These are phyloP conservation scores for Neogale vison DNA, from an alignment of 2,113 vertebrate genomes.

Conservation along the genomic window DNA sequence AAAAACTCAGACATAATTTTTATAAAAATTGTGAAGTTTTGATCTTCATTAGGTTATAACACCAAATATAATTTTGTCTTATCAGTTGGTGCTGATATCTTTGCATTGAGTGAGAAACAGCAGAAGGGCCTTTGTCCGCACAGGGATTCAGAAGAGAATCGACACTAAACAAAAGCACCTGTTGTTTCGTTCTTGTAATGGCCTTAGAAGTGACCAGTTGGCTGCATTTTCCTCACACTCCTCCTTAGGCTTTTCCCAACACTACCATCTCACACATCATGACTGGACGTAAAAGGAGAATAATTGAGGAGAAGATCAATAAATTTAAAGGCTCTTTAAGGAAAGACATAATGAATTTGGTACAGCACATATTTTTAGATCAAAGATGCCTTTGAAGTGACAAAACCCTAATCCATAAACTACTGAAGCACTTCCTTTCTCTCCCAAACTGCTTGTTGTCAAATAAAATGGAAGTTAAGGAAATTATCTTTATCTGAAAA, in stretches of 20 bases:
- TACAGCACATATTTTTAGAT: constrained; percentile 91
- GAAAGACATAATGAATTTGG: constrained; percentile 88
- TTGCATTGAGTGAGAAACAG: neutral
- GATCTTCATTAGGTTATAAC: neutral
- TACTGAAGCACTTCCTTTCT: constrained; percentile 86
- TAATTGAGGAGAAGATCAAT: constrained; percentile 83
- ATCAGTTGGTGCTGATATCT: neutral
- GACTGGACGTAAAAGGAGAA: constrained; percentile 74
- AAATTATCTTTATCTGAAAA: constrained; percentile 90
- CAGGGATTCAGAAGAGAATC: constrained; percentile 12
- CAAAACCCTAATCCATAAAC: constrained; percentile 86
- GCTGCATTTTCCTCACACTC: neutral
- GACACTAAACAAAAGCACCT: constrained; percentile 84
- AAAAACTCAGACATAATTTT: neutral
- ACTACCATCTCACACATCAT: constrained; percentile 60
- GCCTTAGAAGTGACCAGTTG: constrained; percentile 80
- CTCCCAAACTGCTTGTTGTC: constrained; percentile 83
- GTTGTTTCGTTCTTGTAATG: constrained; percentile 81
- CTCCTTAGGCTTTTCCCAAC: constrained; percentile 55
- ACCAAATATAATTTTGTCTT: neutral
- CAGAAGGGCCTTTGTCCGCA: constrained; percentile 66
- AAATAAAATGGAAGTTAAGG: constrained; percentile 90
- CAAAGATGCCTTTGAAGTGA: constrained; percentile 90
- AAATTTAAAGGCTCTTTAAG: constrained; percentile 84
- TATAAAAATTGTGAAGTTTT: neutral